phyloP scores from a whole-genome alignment of 2,888 invertebrate species.

The Oasisia sp. region DNA sequence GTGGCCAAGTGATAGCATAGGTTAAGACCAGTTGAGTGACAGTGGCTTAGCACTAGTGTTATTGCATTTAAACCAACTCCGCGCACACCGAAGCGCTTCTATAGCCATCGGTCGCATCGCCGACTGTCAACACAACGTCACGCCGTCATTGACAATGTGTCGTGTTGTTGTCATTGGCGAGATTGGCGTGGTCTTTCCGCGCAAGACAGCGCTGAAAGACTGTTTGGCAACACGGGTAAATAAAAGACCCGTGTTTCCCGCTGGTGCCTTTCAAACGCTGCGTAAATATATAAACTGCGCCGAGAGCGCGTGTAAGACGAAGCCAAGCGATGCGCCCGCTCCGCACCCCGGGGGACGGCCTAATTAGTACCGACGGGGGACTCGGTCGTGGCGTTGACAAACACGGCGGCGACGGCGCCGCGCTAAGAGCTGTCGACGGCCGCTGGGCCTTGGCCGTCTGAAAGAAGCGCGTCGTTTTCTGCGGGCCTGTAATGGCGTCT shows the following conservation, averaged over 20 bases:
- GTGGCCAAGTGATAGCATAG: no score
- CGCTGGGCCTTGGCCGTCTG: background rate
- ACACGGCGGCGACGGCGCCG: background rate
- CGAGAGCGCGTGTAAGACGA: background rate
- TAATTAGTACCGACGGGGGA: background rate
- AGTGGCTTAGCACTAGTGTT: no score
- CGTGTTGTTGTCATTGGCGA: background rate
- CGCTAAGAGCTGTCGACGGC: background rate
- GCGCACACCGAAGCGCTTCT: background rate
- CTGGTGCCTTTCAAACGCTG: constrained; percentile 12
- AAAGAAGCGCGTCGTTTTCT: background rate
- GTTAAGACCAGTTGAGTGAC: no score
- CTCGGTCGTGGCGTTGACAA: background rate
- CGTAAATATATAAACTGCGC: background rate
- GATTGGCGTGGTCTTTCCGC: background rate
- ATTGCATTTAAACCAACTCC: no score
- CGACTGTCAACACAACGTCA: background rate
- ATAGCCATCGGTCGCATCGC: background rate
- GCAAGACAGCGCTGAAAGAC: background rate
- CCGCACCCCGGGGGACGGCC: background rate
- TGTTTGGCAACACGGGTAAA: constrained; percentile 12
- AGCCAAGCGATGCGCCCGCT: background rate
- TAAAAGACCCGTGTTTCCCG: background rate
- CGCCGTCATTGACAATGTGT: background rate
- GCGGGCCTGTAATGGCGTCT: background rate